Evolutionary conservation across 1,140 invertebrate genomes (phyloP), one percentile per base, ranked within the genome.

Genomic region (Tribolium castaneum): DNA sequence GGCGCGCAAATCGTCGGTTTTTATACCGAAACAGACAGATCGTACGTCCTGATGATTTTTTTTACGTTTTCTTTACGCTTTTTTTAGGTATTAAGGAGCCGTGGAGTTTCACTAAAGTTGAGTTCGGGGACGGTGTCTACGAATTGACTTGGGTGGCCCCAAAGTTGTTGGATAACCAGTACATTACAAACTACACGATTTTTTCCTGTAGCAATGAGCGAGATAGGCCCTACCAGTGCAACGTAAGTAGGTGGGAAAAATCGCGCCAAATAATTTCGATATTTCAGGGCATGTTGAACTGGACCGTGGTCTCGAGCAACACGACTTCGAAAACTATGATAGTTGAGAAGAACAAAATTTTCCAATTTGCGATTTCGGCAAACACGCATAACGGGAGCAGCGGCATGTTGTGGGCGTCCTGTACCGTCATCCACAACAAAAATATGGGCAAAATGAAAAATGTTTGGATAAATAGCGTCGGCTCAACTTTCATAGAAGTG

Each of bases 361-460:
- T 91, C 78, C 91, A 92, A 78, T 92, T 94, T 87, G 94, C 93
- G 7, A 93, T 95, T 78, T 90, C 93, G 2, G 91, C 92, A 3
- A 94, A 95, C 83, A 90, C 89, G 3, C 84, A 88, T 2, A 85
- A 83, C 4, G 87, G 87, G 19, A 93, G 92, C 79, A 94, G 93
- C 84, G 94, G 93, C 0, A 94, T 95, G 91, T 87, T 92, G 6
- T 94, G 93, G 93, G 92, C 93, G 6, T 90, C 90, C 1, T 95
- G 94, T 86, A 93, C 93, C 2, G 90, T 94, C 45, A 90, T 93
- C n/a, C 90, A 92, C 81, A 90, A 92, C 80, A 90, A 90, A 82
- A 90, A 90, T 50, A 88, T 91, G 6, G 90, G 90, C 45, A 94
- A 93, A 87, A 90, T 93, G 81, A 92, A 92, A 70, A 90, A 90